Base-by-base conservation (phyloP, 2,888 invertebrate species). In the Agriopis leucophaearia region DNA sequence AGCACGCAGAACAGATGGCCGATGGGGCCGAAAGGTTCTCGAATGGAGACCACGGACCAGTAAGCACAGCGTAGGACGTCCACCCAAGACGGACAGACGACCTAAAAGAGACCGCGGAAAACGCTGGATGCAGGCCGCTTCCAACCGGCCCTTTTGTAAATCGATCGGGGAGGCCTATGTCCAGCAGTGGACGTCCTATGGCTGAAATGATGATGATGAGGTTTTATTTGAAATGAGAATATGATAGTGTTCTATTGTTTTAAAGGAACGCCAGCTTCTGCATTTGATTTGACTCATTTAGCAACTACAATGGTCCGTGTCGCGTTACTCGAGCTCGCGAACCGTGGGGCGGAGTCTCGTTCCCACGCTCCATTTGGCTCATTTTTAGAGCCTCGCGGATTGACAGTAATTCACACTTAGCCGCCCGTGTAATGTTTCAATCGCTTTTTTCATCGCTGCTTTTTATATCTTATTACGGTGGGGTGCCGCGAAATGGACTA, bases 361-460 rank as follows among this genome's bases (percentile, higher is more conserved):
- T 91, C 90, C 83, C 91, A 91, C 91, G 90, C 77, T 83, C 81
- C 76, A 87, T 87, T 82, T 82, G 70, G 63, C 69, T 72, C 74
- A 72, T 75, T 76, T 79, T 77, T 76, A 50, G 61, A 72, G 69
- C 54, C 70, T 66, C 60, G 54, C 57, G 74, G 76, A 78, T 78
- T 79, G 79, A 79, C 81, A 79, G 76, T 80, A 77, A 80, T 81
- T 81, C 74, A 78, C 80, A 77, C 78, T 81, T 78, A 77, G 68
- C 72, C 50, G 70, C 47, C 67, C 68, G 72, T 66, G 52, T 74
- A 70, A 65, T 69, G 70, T 75, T 76, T 69, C 74, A 64, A 74
- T 68, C 66, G 66, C 54, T 64, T 69, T 73, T 66, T 68, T 66
- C 42, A 66, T 59, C 61, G 27, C 27, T 27, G 27, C 27, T 27